Evolutionary conservation across 2,797 vertebrate genomes (phyloP), one percentile per base, ranked within the genome.

Genomic region (Typhlichthys eigenmanni): DNA sequence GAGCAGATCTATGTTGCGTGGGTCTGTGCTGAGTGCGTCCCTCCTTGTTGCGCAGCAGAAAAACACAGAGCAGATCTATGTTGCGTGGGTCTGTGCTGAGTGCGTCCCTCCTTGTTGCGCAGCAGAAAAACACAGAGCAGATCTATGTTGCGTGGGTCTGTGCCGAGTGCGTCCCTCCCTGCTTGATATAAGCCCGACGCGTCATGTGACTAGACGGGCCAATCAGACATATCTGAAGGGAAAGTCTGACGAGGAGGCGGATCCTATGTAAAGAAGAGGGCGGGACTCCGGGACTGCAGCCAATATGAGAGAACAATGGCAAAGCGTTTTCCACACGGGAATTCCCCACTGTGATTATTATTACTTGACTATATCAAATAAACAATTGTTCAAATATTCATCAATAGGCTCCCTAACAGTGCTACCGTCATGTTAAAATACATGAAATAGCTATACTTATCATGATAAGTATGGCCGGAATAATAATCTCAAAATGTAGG

Each of bases 221-320:
- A 1, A 46, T n/a, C 13, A 12, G 9, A 43, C 38, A 9, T 43
- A 1, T 10, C 38, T 43, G 38, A 10, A 43, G 38, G 38, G 38
- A 43, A 43, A 9, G 38, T 43, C 38, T 7, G 38, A 43, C 38
- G 7, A 43, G 38, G 38, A 43, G 47, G 12, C 57, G 29, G 55
- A 47, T 29, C 11, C 4, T 54, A 43, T 55, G 50, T 71, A 60
- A 72, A 75, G 72, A 72, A 17, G 53, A n/a, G 47, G 66, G 66
- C 43, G 76, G 64, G 19, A 47, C 67, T 38, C 54, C n/a, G 4
- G 51, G 19, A 47, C 24, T 45, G 56, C 16, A 51, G 59, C 73
- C 60, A 75, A 74, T 82, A 12, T 62, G 46, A 72, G 56, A 46
- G 50, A 58, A 53, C 52, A 75, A 75, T 91, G 90, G 91, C 83